phyloP scores from a whole-genome alignment of 2,888 invertebrate genomes.

The Yponomeuta sedellus region DNA sequence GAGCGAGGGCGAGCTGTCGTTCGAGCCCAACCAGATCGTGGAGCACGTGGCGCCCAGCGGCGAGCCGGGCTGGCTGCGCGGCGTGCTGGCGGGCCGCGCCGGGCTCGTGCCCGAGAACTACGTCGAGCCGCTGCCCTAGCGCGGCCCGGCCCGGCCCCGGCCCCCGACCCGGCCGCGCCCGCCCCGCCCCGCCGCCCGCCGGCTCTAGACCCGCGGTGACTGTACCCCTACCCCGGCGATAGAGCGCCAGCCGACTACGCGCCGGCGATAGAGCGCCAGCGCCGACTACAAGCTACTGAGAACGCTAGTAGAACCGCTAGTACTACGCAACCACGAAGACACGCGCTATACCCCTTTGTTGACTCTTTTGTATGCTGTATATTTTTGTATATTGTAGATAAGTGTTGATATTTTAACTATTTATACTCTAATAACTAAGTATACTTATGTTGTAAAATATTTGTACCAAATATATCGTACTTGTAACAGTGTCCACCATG shows the following conservation, averaged over 20 bases:
- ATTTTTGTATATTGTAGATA: constrained; percentile 71
- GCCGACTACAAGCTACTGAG: neutral
- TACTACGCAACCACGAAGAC: neutral
- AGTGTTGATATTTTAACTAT: constrained; percentile 69
- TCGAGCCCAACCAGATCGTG: constrained; percentile 98
- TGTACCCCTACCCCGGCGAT: neutral
- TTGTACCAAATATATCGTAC: constrained; percentile 68
- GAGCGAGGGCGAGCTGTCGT: constrained; percentile 97
- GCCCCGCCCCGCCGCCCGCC: neutral
- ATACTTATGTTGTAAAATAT: constrained; percentile 68
- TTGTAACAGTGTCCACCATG: neutral
- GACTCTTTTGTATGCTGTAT: constrained; percentile 37
- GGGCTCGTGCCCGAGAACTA: constrained; percentile 98
- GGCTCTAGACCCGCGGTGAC: neutral
- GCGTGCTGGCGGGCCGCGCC: constrained; percentile 92
- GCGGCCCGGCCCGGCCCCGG: neutral
- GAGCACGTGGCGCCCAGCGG: constrained; percentile 94
- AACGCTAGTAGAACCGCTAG: too few species aligned
- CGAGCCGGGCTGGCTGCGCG: constrained; percentile 99
- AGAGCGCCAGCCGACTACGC: neutral
- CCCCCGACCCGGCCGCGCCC: neutral
- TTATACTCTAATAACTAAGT: constrained; percentile 42
- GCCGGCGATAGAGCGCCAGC: neutral
- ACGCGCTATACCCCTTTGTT: constrained; percentile 8
- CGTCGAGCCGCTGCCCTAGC: constrained; percentile 88